Evolutionary conservation across 2,797 vertebrate species (phyloP), one percentile per base, ranked within the genome.

Genomic region (Gobionotothen gibberifrons): DNA sequence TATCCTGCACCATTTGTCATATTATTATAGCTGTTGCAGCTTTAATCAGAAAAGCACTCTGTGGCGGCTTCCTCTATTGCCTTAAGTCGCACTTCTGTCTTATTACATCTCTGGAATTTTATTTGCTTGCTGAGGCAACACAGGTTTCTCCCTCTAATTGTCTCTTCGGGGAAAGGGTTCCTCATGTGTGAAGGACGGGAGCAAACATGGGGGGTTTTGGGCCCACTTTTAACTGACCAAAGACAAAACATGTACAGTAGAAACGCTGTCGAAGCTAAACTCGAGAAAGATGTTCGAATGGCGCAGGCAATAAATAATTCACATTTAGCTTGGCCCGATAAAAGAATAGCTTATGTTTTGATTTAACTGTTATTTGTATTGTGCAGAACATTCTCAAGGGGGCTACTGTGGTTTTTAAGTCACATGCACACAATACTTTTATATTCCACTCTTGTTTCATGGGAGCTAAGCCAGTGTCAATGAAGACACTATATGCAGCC

Each of bases 101-200:
- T 87, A 88, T 89, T 85, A 75, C 62, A 70, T 82, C 65, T 68
- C 68, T 75, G 67, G 53, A 72, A 85, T 76, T 53, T 48, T 83
- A 87, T 88, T 87, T 91, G 78, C 82, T 83, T 72, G 73, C 82
- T 67, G 68, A 84, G 76, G 79, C 55, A 82, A 81, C 74, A 81
- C 78, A 75, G 70, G 66, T 84, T 89, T 93, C 69, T 77, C 47
- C 60, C 74, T 84, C 72, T 94, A 94, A 94, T 93, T 92, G 87
- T 81, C 76, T 92, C 91, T 88, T 80, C 51, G 5, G 92, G 88
- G 91, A 92, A 59, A 65, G 29, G 49, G 70, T 69, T 81, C 69
- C 80, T 85, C 74, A 51, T 83, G 69, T 80, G 76, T 73, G 61
- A 76, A 57, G 61, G 56, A 62, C 60, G 59, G 72, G 32, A 66